phyloP scores from a whole-genome alignment of 2,888 invertebrate species.

The Tiliacea aurago region DNA sequence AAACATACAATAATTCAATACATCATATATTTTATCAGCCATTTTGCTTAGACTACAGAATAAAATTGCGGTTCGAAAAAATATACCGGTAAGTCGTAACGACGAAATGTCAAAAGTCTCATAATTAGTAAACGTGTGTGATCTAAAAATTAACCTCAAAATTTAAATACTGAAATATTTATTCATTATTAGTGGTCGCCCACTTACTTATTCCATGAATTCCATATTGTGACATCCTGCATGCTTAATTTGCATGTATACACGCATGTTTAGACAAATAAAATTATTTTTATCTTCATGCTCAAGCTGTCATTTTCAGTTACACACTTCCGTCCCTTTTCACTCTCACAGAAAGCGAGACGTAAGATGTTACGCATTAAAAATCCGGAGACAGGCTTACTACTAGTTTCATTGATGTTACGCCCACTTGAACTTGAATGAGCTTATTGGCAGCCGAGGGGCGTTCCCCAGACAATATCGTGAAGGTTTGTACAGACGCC shows the following conservation, averaged over 20 bases:
- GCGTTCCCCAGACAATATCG: constrained; percentile 36
- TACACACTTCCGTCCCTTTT: no score
- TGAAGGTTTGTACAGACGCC: no score
- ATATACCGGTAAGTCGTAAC: not conserved
- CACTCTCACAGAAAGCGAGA: no score
- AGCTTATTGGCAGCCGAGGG: constrained; percentile 55
- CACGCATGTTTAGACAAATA: no score
- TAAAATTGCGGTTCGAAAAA: not conserved
- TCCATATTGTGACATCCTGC: no score
- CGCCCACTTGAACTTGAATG: constrained; percentile 55
- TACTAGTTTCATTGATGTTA: constrained; percentile 50
- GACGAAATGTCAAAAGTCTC: constrained; percentile 35
- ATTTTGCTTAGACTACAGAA: not conserved
- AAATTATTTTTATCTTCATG: no score
- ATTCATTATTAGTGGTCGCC: no score
- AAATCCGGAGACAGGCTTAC: constrained; percentile 20
- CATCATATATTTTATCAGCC: not conserved
- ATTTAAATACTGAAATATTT: no score
- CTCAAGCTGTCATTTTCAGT: no score
- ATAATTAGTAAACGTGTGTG: constrained; percentile 17
- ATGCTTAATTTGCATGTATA: no score
- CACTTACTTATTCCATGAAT: no score
- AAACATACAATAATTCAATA: not conserved
- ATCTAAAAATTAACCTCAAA: no score
- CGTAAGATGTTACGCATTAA: not conserved